Evolutionary conservation across 2,888 invertebrate species (phyloP).

Genomic region (Dromius quadrimaculatus): DNA sequence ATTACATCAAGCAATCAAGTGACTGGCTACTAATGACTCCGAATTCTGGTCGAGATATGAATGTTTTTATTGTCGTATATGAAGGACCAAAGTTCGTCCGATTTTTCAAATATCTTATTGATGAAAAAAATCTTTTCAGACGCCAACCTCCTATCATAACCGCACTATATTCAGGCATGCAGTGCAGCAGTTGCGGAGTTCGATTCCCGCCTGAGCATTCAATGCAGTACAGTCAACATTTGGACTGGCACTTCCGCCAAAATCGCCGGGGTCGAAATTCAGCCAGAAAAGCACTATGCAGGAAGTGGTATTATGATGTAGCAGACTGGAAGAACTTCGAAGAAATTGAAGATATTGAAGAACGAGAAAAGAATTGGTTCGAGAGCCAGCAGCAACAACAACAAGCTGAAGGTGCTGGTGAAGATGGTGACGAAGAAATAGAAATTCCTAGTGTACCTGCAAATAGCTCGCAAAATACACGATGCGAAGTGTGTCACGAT

Average conservation of each 20-base stretch:
- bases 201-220: constrained; percentile 92
- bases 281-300: constrained; percentile 82
- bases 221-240: constrained; percentile 91
- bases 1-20: too few relatives aligned
- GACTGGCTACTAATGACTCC: too few relatives aligned
- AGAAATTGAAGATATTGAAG: constrained; percentile 92
- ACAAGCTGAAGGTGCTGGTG: constrained; percentile 71
- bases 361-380: constrained; percentile 91
- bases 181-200: constrained; percentile 96
- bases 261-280: constrained; percentile 91
- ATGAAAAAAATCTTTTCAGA: constrained; percentile 65
- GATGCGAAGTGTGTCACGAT: constrained; percentile 93
- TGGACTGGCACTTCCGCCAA: constrained; percentile 98
- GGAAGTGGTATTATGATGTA: constrained; percentile 91
- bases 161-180: constrained; percentile 88
- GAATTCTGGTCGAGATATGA: too few relatives aligned
- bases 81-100: too few relatives aligned
- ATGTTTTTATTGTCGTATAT: too few relatives aligned
- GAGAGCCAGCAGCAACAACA: constrained; percentile 76
- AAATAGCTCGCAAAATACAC: constrained; percentile 74
- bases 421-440: constrained; percentile 72
- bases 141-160: constrained; percentile 80
- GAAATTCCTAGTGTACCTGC: constrained; percentile 81
- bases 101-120: background rate
- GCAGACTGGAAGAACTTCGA: constrained; percentile 95